Conservation (phyloP, 2,797 vertebrate genomes). For the Pseudocheirus occidentalis region DNA sequence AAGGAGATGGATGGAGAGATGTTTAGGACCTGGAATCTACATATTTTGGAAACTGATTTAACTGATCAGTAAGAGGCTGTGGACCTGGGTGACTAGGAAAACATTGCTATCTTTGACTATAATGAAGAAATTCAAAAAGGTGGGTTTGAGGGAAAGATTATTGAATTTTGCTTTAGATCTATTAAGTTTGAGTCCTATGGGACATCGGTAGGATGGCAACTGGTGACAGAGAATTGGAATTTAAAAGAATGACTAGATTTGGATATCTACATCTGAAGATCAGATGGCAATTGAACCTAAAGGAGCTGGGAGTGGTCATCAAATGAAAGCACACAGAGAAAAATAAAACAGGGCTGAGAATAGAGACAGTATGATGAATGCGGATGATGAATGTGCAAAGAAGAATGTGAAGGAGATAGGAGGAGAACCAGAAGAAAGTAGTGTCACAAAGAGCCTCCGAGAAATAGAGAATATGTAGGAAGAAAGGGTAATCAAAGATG, state of each 20-base stretch:
- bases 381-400: neutral
- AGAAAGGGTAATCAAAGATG: neutral
- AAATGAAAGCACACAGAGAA: neutral
- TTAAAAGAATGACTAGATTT: neutral
- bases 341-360: neutral
- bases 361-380: neutral
- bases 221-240: neutral
- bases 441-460: neutral
- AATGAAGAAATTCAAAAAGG: neutral
- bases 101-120: neutral
- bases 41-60: neutral
- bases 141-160: neutral
- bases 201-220: neutral
- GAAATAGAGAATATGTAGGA: neutral
- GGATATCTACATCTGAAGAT: neutral
- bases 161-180: neutral
- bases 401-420: neutral
- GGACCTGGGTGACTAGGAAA: neutral
- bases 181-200: neutral
- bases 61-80: neutral
- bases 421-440: neutral
- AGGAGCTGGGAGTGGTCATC: neutral
- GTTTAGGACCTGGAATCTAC: neutral
- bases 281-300: neutral
- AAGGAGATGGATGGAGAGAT: neutral